phyloP scores from a whole-genome alignment of 2,797 vertebrate genomes.

The Paguma larvata region DNA sequence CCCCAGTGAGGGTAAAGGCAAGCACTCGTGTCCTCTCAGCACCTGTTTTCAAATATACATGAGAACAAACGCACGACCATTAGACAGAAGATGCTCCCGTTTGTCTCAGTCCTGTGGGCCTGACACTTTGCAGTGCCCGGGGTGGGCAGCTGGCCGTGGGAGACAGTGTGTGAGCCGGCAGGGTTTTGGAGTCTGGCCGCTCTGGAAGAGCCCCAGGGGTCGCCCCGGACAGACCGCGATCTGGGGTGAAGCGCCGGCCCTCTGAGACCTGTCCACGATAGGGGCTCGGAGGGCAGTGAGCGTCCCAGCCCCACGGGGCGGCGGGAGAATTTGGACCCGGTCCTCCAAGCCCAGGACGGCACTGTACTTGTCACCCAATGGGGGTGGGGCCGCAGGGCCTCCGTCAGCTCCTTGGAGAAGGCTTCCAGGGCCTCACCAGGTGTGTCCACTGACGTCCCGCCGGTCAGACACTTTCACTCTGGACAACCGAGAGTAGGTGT shows the following conservation, averaged over 20 bases:
- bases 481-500: background rate
- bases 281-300: fast-evolving
- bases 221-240: background rate
- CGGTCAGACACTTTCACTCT: background rate
- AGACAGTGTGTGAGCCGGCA: background rate
- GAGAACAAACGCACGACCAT: fast-evolving
- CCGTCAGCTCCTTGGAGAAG: background rate
- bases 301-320: background rate
- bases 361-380: fast-evolving
- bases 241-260: fast-evolving
- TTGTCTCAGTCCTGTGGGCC: background rate
- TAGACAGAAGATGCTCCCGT: background rate
- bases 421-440: background rate
- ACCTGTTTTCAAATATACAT: background rate
- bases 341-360: too few species aligned
- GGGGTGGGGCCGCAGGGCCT: background rate
- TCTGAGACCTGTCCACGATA: background rate
- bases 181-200: background rate
- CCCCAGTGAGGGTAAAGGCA: background rate
- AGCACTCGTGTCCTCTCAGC: background rate
- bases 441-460: fast-evolving
- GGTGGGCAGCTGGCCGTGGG: background rate
- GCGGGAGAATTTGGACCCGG: background rate
- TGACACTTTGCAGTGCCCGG: fast-evolving
- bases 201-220: background rate